Evolutionary conservation across 2,888 invertebrate genomes (phyloP).

Genomic region (Microchrysa polita): DNA sequence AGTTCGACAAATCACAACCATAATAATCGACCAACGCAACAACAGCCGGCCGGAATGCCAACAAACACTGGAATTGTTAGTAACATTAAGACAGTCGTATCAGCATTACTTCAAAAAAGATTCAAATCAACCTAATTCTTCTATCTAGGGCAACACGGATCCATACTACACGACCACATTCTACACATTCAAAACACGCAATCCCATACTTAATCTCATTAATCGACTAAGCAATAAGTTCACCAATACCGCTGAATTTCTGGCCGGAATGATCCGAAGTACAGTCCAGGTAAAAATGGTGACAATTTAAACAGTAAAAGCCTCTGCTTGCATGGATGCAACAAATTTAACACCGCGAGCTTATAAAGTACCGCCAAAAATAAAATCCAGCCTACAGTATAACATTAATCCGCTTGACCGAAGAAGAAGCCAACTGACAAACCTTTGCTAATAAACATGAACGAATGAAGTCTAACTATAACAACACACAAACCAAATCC

Average conservation of each 20-base stretch:
- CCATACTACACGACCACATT: slow-evolving; percentile 17
- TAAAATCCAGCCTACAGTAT: neutral
- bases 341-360: neutral
- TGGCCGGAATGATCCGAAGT: slow-evolving; percentile 53
- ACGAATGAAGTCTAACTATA: too few species aligned
- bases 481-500: too few species aligned
- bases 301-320: neutral
- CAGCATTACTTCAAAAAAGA: slow-evolving; percentile 25
- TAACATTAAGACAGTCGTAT: slow-evolving; percentile 36
- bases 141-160: slow-evolving; percentile 36
- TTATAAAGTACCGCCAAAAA: too few species aligned
- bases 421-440: too few species aligned
- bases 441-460: too few species aligned
- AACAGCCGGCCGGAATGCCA: neutral
- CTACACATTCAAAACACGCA: slow-evolving; percentile 50
- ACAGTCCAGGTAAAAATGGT: slow-evolving; percentile 47
- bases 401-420: neutral
- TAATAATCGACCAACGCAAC: slow-evolving; percentile 7
- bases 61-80: slow-evolving; percentile 30
- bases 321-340: too few species aligned
- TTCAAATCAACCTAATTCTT: slow-evolving; percentile 31
- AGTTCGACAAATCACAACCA: neutral
- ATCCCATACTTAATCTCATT: slow-evolving; percentile 53
- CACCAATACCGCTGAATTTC: slow-evolving; percentile 53
- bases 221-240: slow-evolving; percentile 53